Evolutionary conservation across 35 echinoderm and acorn worm species (phyloP), one percentile per base, ranked within the genome.

Genomic region (Anneissia japonica): DNA sequence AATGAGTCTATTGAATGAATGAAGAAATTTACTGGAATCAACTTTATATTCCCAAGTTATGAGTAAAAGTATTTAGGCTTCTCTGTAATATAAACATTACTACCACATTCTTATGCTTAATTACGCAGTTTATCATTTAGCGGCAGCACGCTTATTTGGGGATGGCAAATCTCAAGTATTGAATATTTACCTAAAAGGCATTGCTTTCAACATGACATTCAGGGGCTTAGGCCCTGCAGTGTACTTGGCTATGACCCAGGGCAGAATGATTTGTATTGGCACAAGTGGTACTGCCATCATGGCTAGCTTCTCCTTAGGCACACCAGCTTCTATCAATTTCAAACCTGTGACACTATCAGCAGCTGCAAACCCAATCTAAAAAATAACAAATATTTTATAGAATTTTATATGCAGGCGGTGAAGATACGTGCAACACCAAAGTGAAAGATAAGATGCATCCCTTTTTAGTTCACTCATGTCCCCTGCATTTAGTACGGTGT

Each of bases 231-330:
- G 89, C 13, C 95, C 95, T 29, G 84, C 79, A 33, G 91, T 91
- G 43, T 93, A 94, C 74, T 90, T 98, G 73, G 88, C 86, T 40
- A 98, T 98, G 28, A 93, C 35, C 95, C 95, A 98, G 1, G 95
- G 95, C n/a, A 94, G 78, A 16, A 91, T 37, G 19, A 94, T 91
- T 64, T 98, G 95, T 75, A 98, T 77, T 16, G 95, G 95, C 6
- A 97, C 86, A 39, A 93, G 56, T 10, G 95, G 95, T 32, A 98
- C 86, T 21, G 91, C 95, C 14, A 98, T 81, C 39, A 98, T 84
- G 39, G 95, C 95, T 74, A 98, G 51, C 31, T 82, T 76, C 46
- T 99, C 96, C 46, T 91, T 91, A 1, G 91, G 96, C 36, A 99
- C 92, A 4, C 95, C 95, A 33, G 55, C 88, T 56, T 99, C 96